Evolutionary conservation across 2,888 invertebrate genomes (phyloP).

Genomic region (Pristionchus mayeri): DNA sequence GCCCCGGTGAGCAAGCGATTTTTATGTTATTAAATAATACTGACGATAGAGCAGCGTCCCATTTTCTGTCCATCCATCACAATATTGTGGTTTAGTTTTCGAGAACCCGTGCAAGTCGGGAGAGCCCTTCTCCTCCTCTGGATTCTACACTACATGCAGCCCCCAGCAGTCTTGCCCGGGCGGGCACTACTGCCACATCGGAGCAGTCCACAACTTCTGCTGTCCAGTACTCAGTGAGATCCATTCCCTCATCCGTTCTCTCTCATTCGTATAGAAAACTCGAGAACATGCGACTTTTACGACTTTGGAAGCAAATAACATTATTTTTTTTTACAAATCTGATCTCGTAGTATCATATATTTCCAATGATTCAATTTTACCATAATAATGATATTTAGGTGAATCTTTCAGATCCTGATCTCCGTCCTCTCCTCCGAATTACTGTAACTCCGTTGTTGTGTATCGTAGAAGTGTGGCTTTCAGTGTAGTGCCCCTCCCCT

Average conservation of each 20-base stretch:
- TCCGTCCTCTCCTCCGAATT: background rate
- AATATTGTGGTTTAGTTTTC: slow-evolving; percentile 56
- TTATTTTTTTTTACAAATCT: too few species aligned
- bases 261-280: too few species aligned
- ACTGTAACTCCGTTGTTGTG: background rate
- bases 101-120: slow-evolving; percentile 71
- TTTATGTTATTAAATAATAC: background rate
- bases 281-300: too few species aligned
- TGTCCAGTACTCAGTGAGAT: slow-evolving; percentile 67
- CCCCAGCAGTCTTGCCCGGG: slow-evolving; percentile 64
- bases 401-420: background rate
- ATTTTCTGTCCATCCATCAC: background rate
- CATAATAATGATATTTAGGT: too few species aligned
- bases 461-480: background rate
- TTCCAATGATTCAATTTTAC: too few species aligned
- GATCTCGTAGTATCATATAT: too few species aligned
- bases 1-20: slow-evolving; percentile 55
- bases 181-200: slow-evolving; percentile 72
- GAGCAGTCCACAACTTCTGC: slow-evolving; percentile 67
- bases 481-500: background rate
- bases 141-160: slow-evolving; percentile 60
- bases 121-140: slow-evolving; percentile 59
- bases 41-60: too few species aligned
- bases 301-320: too few species aligned
- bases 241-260: too few species aligned